A percentile compares a stretch with the other conserved stretches of the same genome.
Conservation (phyloP, 2,113 vertebrate species). For the Propithecus coquereli region DNA sequence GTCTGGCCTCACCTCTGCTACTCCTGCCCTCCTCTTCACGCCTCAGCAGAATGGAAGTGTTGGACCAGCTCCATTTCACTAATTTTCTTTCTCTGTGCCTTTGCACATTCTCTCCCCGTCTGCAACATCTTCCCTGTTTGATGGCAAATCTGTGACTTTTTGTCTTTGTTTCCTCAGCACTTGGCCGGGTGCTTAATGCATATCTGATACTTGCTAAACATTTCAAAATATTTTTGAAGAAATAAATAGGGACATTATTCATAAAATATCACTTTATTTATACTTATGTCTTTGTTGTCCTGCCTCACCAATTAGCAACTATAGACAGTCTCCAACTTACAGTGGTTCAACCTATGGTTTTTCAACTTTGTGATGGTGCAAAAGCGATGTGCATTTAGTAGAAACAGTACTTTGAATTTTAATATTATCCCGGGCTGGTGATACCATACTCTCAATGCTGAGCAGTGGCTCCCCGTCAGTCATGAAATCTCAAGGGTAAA, state of each 20-base stretch:
- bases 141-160: not conserved
- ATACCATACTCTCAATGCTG: not conserved
- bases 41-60: not conserved
- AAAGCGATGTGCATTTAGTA: not conserved
- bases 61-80: fast-evolving
- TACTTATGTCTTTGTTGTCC: not conserved
- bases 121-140: not conserved
- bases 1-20: fast-evolving
- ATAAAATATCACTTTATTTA: not conserved
- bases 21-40: not conserved
- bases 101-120: fast-evolving
- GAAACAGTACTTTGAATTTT: not conserved
- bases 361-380: not conserved
- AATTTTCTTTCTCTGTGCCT: not conserved
- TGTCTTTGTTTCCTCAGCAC: not conserved
- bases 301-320: not conserved
- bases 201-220: not conserved
- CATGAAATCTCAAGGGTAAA: not conserved
- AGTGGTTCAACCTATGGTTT: not conserved
- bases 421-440: not conserved
- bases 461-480: not conserved
- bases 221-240: not conserved
- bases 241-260: not conserved
- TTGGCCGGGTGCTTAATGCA: not conserved
- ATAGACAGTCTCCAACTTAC: not conserved